Evolutionary conservation across 2,888 invertebrate genomes (phyloP).

Genomic region (Aspidiotus destructor): DNA sequence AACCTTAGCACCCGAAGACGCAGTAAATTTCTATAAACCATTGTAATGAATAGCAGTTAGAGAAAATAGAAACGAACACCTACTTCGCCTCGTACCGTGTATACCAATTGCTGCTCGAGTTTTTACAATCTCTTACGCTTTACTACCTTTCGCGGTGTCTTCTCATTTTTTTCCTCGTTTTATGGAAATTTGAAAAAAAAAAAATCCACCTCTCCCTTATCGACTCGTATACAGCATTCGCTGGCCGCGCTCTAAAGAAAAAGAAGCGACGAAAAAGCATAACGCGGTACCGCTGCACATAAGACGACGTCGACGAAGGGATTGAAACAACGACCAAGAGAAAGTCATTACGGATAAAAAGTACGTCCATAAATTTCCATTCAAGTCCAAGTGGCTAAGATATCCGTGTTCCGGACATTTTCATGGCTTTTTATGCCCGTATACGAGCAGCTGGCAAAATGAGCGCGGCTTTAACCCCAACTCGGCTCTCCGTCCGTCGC

Average conservation of each 20-base stretch:
- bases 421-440: constrained; percentile 28
- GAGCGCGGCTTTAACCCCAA: constrained; percentile 30
- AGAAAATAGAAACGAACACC: too few species aligned
- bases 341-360: constrained; percentile 33
- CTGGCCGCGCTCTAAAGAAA: neutral
- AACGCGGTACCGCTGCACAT: constrained; percentile 19
- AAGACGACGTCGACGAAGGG: constrained; percentile 22
- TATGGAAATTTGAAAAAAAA: constrained; percentile 13
- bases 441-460: constrained; percentile 24
- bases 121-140: too few species aligned
- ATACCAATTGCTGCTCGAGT: too few species aligned
- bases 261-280: constrained; percentile 16
- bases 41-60: too few species aligned
- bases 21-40: too few species aligned
- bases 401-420: constrained; percentile 33
- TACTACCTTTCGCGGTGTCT: neutral
- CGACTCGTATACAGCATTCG: neutral
- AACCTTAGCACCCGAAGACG: too few species aligned
- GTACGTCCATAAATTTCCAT: constrained; percentile 33
- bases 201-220: too few species aligned
- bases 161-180: neutral
- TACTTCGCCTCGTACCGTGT: too few species aligned
- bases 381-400: constrained; percentile 33
- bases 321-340: constrained; percentile 32
- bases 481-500: constrained; percentile 13